Evolutionary conservation across 1,140 invertebrate species (phyloP).

Genomic region (Drosophila cardini): DNA sequence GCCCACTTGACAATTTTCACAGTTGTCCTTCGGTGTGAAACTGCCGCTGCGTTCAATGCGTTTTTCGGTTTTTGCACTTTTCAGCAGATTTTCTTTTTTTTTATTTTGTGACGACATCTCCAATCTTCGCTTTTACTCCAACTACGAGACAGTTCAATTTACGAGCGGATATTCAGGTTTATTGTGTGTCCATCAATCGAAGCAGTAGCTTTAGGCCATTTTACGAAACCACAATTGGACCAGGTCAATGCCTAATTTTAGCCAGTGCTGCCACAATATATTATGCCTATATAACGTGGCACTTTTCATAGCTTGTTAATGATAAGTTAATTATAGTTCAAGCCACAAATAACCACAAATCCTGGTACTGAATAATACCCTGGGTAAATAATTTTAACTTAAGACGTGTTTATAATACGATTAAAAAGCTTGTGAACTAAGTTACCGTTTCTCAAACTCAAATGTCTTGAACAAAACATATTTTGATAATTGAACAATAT

Average conservation of each 20-base stretch:
- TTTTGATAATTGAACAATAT: constrained; percentile 23
- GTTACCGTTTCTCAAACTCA: background rate
- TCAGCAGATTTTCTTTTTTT: constrained; percentile 43
- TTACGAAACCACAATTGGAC: background rate
- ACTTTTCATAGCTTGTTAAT: too few species aligned
- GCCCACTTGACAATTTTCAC: constrained; percentile 64
- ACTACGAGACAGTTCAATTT: constrained; percentile 29
- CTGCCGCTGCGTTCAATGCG: constrained; percentile 19
- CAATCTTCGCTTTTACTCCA: background rate
- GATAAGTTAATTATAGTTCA: too few species aligned
- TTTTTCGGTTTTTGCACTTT: constrained; percentile 51
- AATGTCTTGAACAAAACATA: background rate
- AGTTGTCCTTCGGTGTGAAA: constrained; percentile 43
- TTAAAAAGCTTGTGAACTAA: background rate
- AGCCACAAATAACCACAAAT: too few species aligned
- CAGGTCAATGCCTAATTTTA: background rate
- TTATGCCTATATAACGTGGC: too few species aligned
- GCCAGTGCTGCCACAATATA: too few species aligned
- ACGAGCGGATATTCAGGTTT: constrained; percentile 1
- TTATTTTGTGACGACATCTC: constrained; percentile 25
- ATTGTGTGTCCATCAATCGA: constrained; percentile 2
- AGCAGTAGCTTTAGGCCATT: constrained; percentile 1
- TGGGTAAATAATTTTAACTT: background rate
- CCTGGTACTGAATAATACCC: too few species aligned
- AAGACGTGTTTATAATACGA: background rate